Evolutionary conservation across 2,113 vertebrate genomes (phyloP).

Genomic region (Calonectris borealis): DNA sequence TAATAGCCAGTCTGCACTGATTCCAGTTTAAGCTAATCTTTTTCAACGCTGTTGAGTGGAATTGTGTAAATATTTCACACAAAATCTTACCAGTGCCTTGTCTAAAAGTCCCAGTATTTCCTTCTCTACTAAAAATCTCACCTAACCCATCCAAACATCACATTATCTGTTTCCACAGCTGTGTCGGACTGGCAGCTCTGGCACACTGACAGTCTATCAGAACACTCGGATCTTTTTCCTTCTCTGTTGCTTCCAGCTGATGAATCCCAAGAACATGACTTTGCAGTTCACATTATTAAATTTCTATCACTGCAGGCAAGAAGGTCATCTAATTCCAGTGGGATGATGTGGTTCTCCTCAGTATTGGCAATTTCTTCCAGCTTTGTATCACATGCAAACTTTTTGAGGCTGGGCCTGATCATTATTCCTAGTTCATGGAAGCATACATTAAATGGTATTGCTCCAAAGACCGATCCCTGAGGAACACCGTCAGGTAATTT

Average conservation of each 20-base stretch:
- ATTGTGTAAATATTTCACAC: conserved; percentile 23
- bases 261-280: conserved; percentile 54
- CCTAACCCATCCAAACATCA: background rate
- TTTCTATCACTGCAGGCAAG: conserved; percentile 53
- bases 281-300: conserved; percentile 59
- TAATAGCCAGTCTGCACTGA: background rate
- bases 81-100: background rate
- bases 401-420: background rate
- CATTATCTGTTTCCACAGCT: conserved; percentile 1
- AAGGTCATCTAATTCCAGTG: conserved; percentile 56
- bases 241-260: conserved; percentile 32
- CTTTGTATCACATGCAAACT: background rate
- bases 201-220: conserved; percentile 10
- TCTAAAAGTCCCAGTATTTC: conserved; percentile 16
- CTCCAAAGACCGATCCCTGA: background rate
- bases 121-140: conserved; percentile 6
- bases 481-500: background rate
- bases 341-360: background rate
- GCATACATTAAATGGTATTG: background rate
- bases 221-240: conserved; percentile 41
- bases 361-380: background rate
- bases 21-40: background rate
- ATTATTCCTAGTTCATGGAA: background rate
- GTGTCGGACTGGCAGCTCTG: background rate
- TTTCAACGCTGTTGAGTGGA: conserved; percentile 8